These are phyloP conservation scores for Choristoneura fumiferana DNA, from an alignment of 1,140 invertebrate species.

Conservation along the genomic window DNA sequence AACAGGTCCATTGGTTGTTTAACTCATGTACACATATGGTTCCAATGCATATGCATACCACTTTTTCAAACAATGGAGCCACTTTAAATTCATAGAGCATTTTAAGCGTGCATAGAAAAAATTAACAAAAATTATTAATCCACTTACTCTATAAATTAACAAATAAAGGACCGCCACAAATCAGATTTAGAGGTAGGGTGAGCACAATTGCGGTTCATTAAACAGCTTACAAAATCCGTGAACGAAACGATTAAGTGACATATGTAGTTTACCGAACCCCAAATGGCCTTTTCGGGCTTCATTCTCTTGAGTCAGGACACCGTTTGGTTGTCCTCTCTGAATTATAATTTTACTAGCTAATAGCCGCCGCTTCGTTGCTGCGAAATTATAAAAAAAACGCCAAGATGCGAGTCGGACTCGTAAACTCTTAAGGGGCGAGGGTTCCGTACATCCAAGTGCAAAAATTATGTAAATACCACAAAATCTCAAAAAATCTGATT, in stretches of 20 bases:
- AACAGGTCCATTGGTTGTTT: too few species aligned
- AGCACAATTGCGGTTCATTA: conserved; percentile 69
- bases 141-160: conserved; percentile 39
- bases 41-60: not conserved
- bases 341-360: too few species aligned
- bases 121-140: conserved; percentile 7
- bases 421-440: too few species aligned
- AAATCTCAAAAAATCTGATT: too few species aligned
- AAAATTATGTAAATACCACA: too few species aligned
- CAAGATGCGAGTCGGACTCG: too few species aligned
- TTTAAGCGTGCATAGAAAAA: conserved; percentile 2
- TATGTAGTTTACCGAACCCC: conserved; percentile 47
- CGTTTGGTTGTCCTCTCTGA: not conserved
- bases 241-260: conserved; percentile 44
- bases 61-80: not conserved
- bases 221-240: conserved; percentile 51
- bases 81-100: not conserved
- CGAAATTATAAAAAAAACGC: too few species aligned
- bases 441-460: too few species aligned
- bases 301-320: not conserved
- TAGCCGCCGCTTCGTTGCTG: too few species aligned
- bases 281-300: not conserved
- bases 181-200: conserved; percentile 53
- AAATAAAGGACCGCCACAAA: conserved; percentile 44
- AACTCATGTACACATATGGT: too few species aligned